Base-by-base conservation (phyloP, 1,140 invertebrate genomes). In the Megalonaias nervosa region DNA sequence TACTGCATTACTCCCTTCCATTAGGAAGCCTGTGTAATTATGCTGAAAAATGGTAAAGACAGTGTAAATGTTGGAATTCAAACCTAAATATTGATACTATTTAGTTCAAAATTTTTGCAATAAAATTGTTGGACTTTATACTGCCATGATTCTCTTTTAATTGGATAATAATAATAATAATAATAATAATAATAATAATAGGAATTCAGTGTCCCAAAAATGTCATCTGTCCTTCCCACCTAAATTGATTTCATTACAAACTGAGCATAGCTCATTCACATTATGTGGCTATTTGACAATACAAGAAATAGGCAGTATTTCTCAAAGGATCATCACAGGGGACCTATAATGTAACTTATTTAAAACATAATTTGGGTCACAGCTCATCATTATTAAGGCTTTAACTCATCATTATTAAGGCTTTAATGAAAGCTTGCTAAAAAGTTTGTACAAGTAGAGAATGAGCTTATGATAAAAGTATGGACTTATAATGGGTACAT, bases 1-100 rank as follows among this genome's bases (percentile, higher is more conserved):
- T 31, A 79, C n/a, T 1, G 83, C 84, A 71, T 80, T 72, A 15
- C 62, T 57, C 19, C 85, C 85, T 2, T 71, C 58, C 56, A 77
- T 80, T 6, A 81, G 68, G 1, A 80, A 78, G 26, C 85, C 85
- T 23, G 79, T 70, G 71, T 79, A 86, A 60, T 84, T 86, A 65
- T 84, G 82, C 85, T 86, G 78, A 17, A 77, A 77, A 67, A 9
- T n/a, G 26, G 58, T 1, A 12, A 56, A 38, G 56, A 56, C 58
- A n/a, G 68, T 21, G 12, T 59, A 68, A 17, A 48, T 58, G 48
- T 55, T 21, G 56, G 21, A 31, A n/a, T 9, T n/a, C 48, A 15
- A 26, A 17, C 26, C 19, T 67, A 38, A 67, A 67, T 67, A 17
- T 21, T 19, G 2, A 3, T n/a, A 21, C 60, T 19, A 61, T 19